Evolutionary conservation across 1,140 invertebrate species (phyloP).

Genomic region (Notospermus geniculatus): DNA sequence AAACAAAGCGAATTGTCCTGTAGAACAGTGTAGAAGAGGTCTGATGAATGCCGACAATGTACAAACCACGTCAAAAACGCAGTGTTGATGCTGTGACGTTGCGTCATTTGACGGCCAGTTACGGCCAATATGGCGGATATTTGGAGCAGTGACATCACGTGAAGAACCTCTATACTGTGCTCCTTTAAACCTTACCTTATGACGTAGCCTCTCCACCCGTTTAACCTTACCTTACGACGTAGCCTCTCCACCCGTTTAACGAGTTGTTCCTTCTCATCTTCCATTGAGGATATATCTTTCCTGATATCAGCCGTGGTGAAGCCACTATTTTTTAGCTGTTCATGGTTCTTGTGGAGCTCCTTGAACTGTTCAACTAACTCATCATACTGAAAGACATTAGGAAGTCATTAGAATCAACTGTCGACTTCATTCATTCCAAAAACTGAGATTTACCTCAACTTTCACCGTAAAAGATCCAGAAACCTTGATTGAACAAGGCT

Average conservation of each 20-base stretch:
- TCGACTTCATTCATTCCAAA: not conserved
- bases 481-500: no score
- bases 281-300: slow-evolving; percentile 79
- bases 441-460: not conserved
- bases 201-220: no score
- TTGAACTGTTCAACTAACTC: slow-evolving; percentile 81
- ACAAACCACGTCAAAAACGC: no score
- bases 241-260: slow-evolving; percentile 70
- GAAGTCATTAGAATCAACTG: not conserved
- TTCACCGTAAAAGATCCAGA: not conserved
- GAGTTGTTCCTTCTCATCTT: slow-evolving; percentile 78
- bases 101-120: no score
- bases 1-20: no score
- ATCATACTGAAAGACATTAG: slow-evolving; percentile 63
- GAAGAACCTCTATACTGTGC: not conserved
- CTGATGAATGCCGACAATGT: no score
- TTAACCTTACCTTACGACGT: slow-evolving; percentile 64
- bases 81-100: no score
- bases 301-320: slow-evolving; percentile 60
- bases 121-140: no score
- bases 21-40: no score
- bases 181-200: no score
- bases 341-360: slow-evolving; percentile 71
- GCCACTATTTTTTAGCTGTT: slow-evolving; percentile 64
- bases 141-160: no score